Evolutionary conservation across 2,113 vertebrate species (phyloP).

Genomic region (Ophiodon elongatus): DNA sequence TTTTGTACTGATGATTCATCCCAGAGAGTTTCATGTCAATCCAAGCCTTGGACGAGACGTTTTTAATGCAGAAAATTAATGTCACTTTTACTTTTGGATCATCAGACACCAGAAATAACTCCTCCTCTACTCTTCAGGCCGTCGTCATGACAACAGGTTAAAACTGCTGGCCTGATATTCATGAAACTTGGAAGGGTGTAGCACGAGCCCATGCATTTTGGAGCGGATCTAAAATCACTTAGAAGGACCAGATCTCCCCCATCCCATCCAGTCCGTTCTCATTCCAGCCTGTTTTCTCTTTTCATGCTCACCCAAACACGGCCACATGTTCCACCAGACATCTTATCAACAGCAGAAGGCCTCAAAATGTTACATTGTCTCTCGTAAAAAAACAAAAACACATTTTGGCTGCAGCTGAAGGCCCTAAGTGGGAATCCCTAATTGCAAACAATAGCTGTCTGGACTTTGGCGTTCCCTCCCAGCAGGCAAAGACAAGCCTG

Average conservation of each 20-base stretch:
- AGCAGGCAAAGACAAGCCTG: conserved; percentile 59
- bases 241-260: neutral
- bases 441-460: conserved; percentile 63
- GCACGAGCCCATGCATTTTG: too few relatives aligned
- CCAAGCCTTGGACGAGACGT: neutral
- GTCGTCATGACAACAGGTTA: too few relatives aligned
- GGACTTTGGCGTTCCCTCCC: conserved; percentile 55
- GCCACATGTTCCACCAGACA: neutral
- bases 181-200: too few relatives aligned
- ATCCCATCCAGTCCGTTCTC: neutral
- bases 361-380: conserved; percentile 23
- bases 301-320: conserved; percentile 20
- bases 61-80: neutral
- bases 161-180: too few relatives aligned
- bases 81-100: neutral
- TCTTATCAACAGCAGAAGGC: neutral
- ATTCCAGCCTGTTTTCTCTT: neutral
- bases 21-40: neutral
- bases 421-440: conserved; percentile 52
- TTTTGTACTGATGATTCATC: neutral
- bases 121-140: neutral
- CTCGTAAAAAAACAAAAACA: neutral
- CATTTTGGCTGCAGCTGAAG: neutral
- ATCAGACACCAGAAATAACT: neutral
- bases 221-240: too few relatives aligned